Evolutionary conservation across 2,797 vertebrate species (phyloP).

Genomic region (Sparus aurata): DNA sequence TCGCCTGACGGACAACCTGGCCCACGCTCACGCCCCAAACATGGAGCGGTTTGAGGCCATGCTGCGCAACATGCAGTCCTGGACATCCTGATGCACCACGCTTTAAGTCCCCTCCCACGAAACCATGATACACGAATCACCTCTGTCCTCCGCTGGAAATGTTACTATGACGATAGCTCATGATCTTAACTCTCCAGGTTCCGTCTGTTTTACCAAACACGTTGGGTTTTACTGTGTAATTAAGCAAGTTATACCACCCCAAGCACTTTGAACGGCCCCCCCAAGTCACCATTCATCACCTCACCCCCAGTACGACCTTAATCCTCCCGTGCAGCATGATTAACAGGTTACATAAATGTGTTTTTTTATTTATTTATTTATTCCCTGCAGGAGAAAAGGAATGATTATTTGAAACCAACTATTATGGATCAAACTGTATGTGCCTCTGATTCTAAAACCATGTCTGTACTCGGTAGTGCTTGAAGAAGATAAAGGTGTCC

Average conservation of each 20-base stretch:
- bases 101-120: conserved; percentile 78
- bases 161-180: conserved; percentile 30
- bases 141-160: conserved; percentile 55
- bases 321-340: conserved; percentile 68
- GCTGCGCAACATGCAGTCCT: conserved; percentile 96
- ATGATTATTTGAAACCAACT: conserved; percentile 62
- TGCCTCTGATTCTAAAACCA: conserved; percentile 82
- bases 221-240: conserved; percentile 48
- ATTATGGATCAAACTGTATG: conserved; percentile 73
- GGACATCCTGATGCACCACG: conserved; percentile 90
- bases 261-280: conserved; percentile 52
- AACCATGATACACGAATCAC: conserved; percentile 47
- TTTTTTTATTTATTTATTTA: conserved; percentile 80
- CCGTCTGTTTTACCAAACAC: conserved; percentile 24
- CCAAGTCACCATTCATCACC: conserved; percentile 33
- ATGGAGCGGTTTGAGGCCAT: conserved; percentile 95
- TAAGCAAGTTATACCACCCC: conserved; percentile 36
- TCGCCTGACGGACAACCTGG: conserved; percentile 93
- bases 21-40: conserved; percentile 91
- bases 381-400: conserved; percentile 74
- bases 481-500: conserved; percentile 65
- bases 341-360: conserved; percentile 66
- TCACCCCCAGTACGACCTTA: conserved; percentile 54
- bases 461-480: conserved; percentile 76
- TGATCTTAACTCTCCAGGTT: conserved; percentile 45